Percentiles rank a stretch among this genome's conserved stretches.
Evolutionary conservation across 2,113 vertebrate genomes (phyloP).

Genomic region (Colossoma macropomum): DNA sequence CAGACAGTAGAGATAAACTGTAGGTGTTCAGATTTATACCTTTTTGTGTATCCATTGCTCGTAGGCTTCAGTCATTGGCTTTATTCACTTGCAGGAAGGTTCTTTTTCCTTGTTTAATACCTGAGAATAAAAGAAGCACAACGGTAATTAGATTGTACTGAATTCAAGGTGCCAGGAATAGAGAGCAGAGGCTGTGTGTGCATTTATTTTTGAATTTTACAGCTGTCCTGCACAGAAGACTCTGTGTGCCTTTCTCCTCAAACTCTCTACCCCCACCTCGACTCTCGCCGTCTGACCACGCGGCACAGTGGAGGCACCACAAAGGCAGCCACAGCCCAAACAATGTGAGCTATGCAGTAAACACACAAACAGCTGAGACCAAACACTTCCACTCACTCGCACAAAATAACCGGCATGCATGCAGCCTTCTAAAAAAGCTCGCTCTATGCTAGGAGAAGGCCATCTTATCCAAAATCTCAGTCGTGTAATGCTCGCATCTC

Average conservation of each 20-base stretch:
- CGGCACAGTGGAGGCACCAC: slow-evolving; percentile 57
- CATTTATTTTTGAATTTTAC: not conserved
- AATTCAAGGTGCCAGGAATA: not conserved
- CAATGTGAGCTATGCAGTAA: slow-evolving; percentile 80
- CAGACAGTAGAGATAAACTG: too few relatives aligned
- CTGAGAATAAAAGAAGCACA: slow-evolving; percentile 54
- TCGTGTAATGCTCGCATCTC: not conserved
- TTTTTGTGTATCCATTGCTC: slow-evolving; percentile 83
- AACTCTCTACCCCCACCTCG: not conserved
- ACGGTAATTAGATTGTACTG: not conserved
- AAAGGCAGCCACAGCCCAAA: slow-evolving; percentile 73
- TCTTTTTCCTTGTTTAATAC: slow-evolving; percentile 47
- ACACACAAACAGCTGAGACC: slow-evolving; percentile 72
- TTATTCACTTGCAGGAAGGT: slow-evolving; percentile 47
- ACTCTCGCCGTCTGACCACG: slow-evolving; percentile 61
- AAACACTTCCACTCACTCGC: slow-evolving; percentile 47
- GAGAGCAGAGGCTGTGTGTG: too few relatives aligned
- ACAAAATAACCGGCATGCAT: slow-evolving; percentile 13
- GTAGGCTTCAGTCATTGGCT: slow-evolving; percentile 22
- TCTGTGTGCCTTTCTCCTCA: slow-evolving; percentile 2
- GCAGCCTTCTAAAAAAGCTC: not conserved
- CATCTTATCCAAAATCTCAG: slow-evolving; percentile 11
- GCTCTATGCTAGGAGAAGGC: not conserved
- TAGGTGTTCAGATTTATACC: slow-evolving; percentile 71
- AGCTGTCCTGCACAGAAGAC: not conserved